A percentile compares a stretch with the other conserved stretches of the same genome.
Conservation (phyloP, 2,113 vertebrate genomes). For the Pelodiscus sinensis region DNA sequence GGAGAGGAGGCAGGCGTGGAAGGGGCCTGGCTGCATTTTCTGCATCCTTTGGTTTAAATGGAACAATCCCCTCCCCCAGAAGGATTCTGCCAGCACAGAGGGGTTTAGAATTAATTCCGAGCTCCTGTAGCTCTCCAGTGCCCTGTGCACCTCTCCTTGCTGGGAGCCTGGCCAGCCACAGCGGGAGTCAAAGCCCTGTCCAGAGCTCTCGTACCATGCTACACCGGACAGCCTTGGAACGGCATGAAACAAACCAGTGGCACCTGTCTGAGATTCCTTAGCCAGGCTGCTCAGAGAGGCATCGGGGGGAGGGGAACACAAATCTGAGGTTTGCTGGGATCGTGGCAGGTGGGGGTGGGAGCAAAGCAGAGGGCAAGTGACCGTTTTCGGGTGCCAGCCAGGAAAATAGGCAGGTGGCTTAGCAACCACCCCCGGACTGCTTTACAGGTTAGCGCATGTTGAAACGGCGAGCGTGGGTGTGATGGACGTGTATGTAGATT, state of each 20-base stretch:
- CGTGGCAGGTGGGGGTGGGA: not conserved
- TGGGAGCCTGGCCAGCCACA: not conserved
- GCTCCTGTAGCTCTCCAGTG: not conserved
- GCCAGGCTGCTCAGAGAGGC: not conserved
- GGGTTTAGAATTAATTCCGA: not conserved
- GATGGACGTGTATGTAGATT: not conserved
- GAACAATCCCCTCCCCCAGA: not conserved
- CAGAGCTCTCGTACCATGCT: not conserved
- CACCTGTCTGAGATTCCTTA: not conserved
- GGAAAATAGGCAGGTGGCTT: accelerated
- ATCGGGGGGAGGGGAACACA: not conserved
- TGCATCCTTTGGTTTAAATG: not conserved
- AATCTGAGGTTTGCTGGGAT: accelerated
- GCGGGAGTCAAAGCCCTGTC: not conserved
- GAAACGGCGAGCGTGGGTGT: not conserved
- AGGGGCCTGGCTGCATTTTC: not conserved
- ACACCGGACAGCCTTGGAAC: not conserved
- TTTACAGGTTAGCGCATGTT: not conserved
- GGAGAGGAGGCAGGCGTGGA: not conserved
- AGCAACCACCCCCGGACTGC: not conserved
- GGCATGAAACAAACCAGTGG: not conserved
- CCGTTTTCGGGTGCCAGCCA: not conserved
- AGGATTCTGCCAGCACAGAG: not conserved
- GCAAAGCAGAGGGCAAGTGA: not conserved
- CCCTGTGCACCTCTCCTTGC: not conserved